A percentile compares a stretch with the other conserved stretches of the same genome.
phyloP scores from a whole-genome alignment of 2,113 vertebrate species.

The Carollia perspicillata region DNA sequence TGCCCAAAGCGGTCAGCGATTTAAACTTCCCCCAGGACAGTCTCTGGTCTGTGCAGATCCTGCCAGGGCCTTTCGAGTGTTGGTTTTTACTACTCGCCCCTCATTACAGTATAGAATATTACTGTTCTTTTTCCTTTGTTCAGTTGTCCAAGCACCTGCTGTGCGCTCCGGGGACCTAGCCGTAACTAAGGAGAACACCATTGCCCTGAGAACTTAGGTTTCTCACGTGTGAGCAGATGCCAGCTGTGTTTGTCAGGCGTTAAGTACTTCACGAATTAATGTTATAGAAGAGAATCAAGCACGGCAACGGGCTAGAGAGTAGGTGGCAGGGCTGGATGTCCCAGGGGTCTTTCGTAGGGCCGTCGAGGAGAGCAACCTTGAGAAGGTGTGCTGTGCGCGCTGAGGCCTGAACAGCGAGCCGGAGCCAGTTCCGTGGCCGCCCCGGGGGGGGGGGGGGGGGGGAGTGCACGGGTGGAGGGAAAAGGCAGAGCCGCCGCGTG shows the following conservation, averaged over 20 bases:
- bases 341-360: neutral
- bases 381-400: neutral
- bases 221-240: neutral
- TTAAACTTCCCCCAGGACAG: neutral
- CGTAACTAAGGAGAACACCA: neutral
- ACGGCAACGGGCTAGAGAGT: neutral
- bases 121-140: neutral
- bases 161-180: neutral
- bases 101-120: neutral
- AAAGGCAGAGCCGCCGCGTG: neutral
- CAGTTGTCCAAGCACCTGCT: neutral
- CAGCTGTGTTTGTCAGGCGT: neutral
- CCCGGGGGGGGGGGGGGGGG: too few relatives aligned
- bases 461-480: too few relatives aligned
- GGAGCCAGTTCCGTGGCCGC: neutral
- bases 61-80: neutral
- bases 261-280: neutral
- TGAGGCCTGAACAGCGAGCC: neutral
- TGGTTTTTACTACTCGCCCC: neutral
- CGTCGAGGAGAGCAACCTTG: neutral
- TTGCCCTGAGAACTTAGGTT: neutral
- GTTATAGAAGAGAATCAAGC: neutral
- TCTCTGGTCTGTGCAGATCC: neutral
- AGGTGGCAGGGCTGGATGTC: neutral
- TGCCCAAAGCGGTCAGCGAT: neutral